Base-by-base conservation (phyloP, 2,797 vertebrate genomes). In the Epinephelus malabaricus region DNA sequence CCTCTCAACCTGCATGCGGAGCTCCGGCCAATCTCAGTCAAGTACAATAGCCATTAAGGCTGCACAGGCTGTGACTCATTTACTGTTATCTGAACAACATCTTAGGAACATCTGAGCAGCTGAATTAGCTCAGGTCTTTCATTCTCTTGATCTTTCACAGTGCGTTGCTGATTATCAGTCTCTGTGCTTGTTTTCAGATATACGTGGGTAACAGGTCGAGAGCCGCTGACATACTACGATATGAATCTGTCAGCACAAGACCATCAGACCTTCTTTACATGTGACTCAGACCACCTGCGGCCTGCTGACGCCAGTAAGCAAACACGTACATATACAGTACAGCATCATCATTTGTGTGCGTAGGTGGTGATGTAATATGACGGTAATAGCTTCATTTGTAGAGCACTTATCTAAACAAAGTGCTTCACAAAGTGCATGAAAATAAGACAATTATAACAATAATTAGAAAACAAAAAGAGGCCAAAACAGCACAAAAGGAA, bases 261-360 rank as follows among this genome's bases (percentile, higher is more conserved):
- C 91, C 98, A 99, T 88, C 98, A 99, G 93, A 99, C 98, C 0
- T 99, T 98, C 94, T 99, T 99, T 53, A 99, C 97, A 0, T 99
- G 98, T 83, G 98, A 98, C 91, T 97, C 97, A 0, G 97, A 99
- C 92, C 97, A 98, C 92, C 94, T 99, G 66, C 95, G 98, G n/a
- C 98, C 98, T 2, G 97, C 98, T 51, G 98, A 99, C 6, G 97
- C 98, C 81, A 99, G 98, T 99, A 95, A 95, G 98, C 15, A 6
- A 25, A 25, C 59, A 4, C 53, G 11, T 6, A 19, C 27, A 40
- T 18, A 21, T n/a, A 11, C 15, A 38, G 15, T n/a, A 12, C 12
- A 14, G 7, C 49, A 45, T 47, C 1, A 15, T 46, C 9, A 4
- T 30, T 13, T 17, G 43, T 67, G 50, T 46, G 51, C 5, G 0